Conservation (phyloP, 2,113 vertebrate species). For the Dicerorhinus sumatrensis region DNA sequence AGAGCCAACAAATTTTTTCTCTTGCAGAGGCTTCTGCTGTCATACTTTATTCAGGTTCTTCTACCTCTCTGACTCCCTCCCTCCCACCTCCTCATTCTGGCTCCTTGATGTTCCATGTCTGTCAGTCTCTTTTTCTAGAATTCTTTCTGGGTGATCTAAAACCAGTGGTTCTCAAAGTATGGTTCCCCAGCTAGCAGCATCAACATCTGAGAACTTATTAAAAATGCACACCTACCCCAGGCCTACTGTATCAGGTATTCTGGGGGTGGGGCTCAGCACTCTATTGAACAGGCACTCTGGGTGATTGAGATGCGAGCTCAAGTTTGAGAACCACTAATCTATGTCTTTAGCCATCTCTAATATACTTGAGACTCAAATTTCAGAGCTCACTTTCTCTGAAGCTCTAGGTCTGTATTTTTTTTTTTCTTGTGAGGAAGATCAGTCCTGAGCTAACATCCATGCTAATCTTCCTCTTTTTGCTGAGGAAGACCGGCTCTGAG, state of each 20-base stretch:
- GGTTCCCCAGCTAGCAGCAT: not conserved
- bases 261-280: not conserved
- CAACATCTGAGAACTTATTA: not conserved
- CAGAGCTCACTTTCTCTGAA: not conserved
- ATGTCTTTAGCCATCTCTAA: not conserved
- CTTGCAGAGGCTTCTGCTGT: not conserved
- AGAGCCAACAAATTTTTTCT: not conserved
- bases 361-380: not conserved
- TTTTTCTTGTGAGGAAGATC: too few relatives aligned
- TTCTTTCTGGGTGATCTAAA: not conserved
- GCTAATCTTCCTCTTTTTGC: too few relatives aligned
- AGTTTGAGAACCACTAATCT: not conserved
- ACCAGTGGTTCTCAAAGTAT: not conserved
- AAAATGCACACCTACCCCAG: not conserved
- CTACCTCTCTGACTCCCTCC: too few relatives aligned
- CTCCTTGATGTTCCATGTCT: not conserved
- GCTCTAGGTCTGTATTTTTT: not conserved
- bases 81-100: not conserved
- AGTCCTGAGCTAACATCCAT: too few relatives aligned
- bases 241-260: not conserved
- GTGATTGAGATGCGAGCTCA: not conserved
- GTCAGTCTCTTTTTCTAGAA: not conserved
- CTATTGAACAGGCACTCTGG: not conserved
- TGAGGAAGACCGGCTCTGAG: too few relatives aligned
- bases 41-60: not conserved